A percentile compares a stretch with the other conserved stretches of the same genome.
Evolutionary conservation across 2,797 vertebrate genomes (phyloP).

Genomic region (Malacoraja senta): DNA sequence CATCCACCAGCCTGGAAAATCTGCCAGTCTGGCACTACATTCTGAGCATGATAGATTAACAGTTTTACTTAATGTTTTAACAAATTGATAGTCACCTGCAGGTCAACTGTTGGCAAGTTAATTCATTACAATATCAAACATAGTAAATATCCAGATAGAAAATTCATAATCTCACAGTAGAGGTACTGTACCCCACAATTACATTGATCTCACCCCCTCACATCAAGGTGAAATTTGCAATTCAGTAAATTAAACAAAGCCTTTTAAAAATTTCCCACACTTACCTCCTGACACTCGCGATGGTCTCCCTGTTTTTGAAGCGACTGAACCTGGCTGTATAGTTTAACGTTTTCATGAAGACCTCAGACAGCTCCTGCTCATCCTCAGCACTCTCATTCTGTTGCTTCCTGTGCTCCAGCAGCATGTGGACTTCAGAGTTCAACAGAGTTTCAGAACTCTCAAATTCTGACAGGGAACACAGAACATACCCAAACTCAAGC

Average conservation of each 20-base stretch:
- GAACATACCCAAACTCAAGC: background rate
- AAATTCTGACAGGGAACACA: slow-evolving; percentile 63
- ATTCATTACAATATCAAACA: no score
- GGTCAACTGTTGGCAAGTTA: no score
- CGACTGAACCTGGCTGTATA: slow-evolving; percentile 90
- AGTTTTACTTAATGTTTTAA: no score
- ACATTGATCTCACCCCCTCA: no score
- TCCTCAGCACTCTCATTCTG: slow-evolving; percentile 94
- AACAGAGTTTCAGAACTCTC: slow-evolving; percentile 84
- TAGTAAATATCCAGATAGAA: no score
- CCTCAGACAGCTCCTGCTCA: slow-evolving; percentile 88
- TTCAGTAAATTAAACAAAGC: background rate
- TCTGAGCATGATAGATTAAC: no score
- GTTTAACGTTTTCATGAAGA: slow-evolving; percentile 95
- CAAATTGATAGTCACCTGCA: no score
- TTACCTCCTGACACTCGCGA: slow-evolving; percentile 86
- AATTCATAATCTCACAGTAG: no score
- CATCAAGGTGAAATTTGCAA: background rate
- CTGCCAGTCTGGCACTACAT: no score
- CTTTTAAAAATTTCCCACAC: rapidly evolving
- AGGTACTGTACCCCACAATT: no score
- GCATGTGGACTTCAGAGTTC: slow-evolving; percentile 91
- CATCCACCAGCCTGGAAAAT: no score
- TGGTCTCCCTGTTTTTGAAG: slow-evolving; percentile 94
- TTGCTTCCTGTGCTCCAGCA: slow-evolving; percentile 88